These are phyloP conservation scores for western clawed frog (Xenopus tropicalis) DNA, from an alignment of 2,113 vertebrate genomes.

Conservation along the genomic window DNA sequence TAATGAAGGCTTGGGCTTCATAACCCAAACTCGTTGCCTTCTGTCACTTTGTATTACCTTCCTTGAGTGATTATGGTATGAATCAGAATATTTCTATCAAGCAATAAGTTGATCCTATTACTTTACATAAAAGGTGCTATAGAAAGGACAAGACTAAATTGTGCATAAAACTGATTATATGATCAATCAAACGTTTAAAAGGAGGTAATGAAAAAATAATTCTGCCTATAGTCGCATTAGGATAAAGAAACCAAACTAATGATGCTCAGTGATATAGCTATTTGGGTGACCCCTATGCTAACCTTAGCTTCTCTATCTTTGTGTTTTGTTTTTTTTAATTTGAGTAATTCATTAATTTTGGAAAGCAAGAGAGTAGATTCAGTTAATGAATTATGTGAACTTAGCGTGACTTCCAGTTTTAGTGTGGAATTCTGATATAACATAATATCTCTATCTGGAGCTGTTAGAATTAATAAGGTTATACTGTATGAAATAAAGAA, in stretches of 20 bases:
- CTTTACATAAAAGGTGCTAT: conserved; percentile 15
- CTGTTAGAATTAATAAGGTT: too few species aligned
- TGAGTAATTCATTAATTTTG: conserved; percentile 16
- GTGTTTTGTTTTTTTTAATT: conserved; percentile 8
- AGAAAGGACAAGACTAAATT: conserved; percentile 18
- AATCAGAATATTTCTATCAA: conserved; percentile 36
- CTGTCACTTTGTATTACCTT: conserved; percentile 45
- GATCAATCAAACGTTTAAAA: conserved; percentile 39
- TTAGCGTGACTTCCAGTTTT: background rate
- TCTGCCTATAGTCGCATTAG: conserved; percentile 20
- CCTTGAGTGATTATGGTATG: conserved; percentile 28
- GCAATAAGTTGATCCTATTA: conserved; percentile 33
- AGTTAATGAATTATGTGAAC: conserved; percentile 5
- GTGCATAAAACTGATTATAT: conserved; percentile 29
- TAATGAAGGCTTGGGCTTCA: conserved; percentile 44
- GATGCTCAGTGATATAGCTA: conserved; percentile 3
- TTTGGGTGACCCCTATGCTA: conserved; percentile 25
- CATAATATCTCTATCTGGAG: background rate
- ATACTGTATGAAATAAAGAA: too few species aligned
- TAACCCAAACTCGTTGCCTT: conserved; percentile 33
- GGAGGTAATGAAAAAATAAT: conserved; percentile 36
- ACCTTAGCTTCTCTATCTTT: conserved; percentile 17
- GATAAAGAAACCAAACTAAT: conserved; percentile 35
- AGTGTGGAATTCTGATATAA: too few species aligned
- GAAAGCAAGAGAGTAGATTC: background rate